Conservation (phyloP, 2,888 invertebrate genomes). For the Drosophila meridiana region DNA sequence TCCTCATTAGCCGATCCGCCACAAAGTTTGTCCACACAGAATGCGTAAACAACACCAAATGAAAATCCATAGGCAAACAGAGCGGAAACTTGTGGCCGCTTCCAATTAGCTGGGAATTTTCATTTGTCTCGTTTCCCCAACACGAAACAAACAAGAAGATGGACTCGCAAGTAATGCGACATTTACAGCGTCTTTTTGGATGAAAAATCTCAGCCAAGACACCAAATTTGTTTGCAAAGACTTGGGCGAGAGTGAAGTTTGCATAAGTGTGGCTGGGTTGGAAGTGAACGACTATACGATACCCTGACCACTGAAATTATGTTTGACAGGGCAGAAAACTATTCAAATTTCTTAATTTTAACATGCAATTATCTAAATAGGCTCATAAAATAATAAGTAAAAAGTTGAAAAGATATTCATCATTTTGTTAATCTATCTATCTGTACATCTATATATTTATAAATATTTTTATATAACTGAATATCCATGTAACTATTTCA, state of each 20-base stretch:
- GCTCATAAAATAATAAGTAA: no score
- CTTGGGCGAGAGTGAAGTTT: not conserved
- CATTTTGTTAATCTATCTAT: no score
- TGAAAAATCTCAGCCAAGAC: not conserved
- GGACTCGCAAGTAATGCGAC: not conserved
- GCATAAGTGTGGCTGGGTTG: no score
- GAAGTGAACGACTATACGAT: not conserved
- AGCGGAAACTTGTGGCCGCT: conserved; percentile 15
- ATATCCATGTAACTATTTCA: no score
- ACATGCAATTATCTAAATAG: no score
- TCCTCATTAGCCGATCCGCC: conserved; percentile 47
- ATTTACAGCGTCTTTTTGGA: not conserved
- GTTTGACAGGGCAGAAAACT: no score
- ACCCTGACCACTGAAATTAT: not conserved
- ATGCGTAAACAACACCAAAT: conserved; percentile 27
- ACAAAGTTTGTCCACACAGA: conserved; percentile 21
- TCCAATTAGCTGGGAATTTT: conserved; percentile 43
- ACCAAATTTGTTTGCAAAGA: not conserved
- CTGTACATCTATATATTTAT: no score
- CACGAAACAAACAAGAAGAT: not conserved
- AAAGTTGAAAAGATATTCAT: no score
- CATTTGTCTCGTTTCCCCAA: conserved; percentile 20
- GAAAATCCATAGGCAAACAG: conserved; percentile 23
- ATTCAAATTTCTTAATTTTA: no score
- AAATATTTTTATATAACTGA: no score